Base-by-base conservation (phyloP, 2,888 invertebrate species). In the Nasonia oneida region DNA sequence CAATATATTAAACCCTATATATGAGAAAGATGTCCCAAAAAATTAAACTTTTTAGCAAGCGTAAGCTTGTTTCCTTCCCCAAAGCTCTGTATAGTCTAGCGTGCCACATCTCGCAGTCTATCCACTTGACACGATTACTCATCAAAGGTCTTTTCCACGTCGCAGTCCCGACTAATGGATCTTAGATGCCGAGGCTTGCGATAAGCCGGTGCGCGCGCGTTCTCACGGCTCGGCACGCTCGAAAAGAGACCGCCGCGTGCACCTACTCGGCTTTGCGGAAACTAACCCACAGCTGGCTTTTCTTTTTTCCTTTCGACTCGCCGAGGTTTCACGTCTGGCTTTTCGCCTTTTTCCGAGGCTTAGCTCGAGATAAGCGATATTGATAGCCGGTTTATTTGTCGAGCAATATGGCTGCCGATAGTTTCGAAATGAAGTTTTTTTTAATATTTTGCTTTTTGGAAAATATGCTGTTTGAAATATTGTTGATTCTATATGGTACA, bases 111-210 rank as follows among this genome's bases (percentile, higher is more conserved):
- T 61, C 42, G 23, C 61, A 57, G 86, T 79, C 78, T 83, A 87
- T 87, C 88, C 89, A 90, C 90, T 90, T 90, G 90, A 91, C 90
- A 89, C 89, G 90, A 90, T 90, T 90, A 89, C 89, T 88, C 89
- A 89, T 90, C 90, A 91, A 91, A 91, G 90, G 89, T 89, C 88
- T 88, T 89, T 89, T 89, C 89, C 89, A 87, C 88, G 89, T 88
- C 81, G 85, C 84, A 87, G 84, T 89, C 88, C 88, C 88, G 88
- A 87, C 89, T 91, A 91, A 91, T 90, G 90, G 90, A 90, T 88
- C 88, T 87, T 87, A 90, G 89, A 90, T 89, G 89, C 86, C 86
- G 79, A 77, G 78, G 76, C 53, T 74, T 75, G 86, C 79, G 90
- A 90, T 91, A 90, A 91, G 88, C 90, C 82, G 23, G 87, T 61